Percentiles rank a stretch among this genome's conserved stretches.
Conservation (phyloP, 2,113 vertebrate species). For the Rhinolophus ferrumequinum region DNA sequence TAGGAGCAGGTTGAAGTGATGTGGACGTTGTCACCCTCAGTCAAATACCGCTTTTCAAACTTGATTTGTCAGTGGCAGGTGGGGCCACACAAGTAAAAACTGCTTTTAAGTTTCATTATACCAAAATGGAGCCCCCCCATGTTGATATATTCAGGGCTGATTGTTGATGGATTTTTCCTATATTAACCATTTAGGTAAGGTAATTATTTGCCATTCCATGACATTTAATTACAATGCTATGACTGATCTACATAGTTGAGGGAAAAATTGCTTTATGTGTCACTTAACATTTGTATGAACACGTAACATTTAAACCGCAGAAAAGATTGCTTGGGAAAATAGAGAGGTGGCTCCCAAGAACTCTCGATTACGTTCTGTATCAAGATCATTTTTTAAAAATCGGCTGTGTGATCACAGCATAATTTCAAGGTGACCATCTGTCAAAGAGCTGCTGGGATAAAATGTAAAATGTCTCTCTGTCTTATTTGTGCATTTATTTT, state of each 20-base stretch:
- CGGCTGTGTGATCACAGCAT: slow-evolving; percentile 61
- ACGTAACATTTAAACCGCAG: slow-evolving; percentile 74
- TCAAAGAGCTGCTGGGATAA: slow-evolving; percentile 78
- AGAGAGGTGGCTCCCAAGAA: slow-evolving; percentile 77
- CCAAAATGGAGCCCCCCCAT: not conserved
- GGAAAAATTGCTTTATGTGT: slow-evolving; percentile 63
- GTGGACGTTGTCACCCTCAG: not conserved
- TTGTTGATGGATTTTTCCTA: slow-evolving; percentile 44
- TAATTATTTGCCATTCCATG: slow-evolving; percentile 65
- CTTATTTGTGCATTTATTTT: slow-evolving; percentile 77
- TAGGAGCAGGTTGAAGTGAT: not conserved
- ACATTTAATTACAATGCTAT: slow-evolving; percentile 72
- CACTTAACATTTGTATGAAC: slow-evolving; percentile 71
- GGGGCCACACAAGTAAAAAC: not conserved
- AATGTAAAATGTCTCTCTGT: slow-evolving; percentile 62
- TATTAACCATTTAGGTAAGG: slow-evolving; percentile 71
- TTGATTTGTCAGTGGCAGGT: not conserved
- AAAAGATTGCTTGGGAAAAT: slow-evolving; percentile 82
- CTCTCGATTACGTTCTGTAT: slow-evolving; percentile 82
- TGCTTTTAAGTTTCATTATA: slow-evolving; percentile 55
- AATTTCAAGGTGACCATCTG: slow-evolving; percentile 87
- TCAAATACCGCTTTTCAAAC: not conserved
- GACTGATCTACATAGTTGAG: slow-evolving; percentile 61
- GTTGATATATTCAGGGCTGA: slow-evolving; percentile 42
- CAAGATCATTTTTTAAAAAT: slow-evolving; percentile 72